Evolutionary conservation across 64 coral and sea anemone genomes (phyloP).

Genomic region (Stichodactyla mertensii): DNA sequence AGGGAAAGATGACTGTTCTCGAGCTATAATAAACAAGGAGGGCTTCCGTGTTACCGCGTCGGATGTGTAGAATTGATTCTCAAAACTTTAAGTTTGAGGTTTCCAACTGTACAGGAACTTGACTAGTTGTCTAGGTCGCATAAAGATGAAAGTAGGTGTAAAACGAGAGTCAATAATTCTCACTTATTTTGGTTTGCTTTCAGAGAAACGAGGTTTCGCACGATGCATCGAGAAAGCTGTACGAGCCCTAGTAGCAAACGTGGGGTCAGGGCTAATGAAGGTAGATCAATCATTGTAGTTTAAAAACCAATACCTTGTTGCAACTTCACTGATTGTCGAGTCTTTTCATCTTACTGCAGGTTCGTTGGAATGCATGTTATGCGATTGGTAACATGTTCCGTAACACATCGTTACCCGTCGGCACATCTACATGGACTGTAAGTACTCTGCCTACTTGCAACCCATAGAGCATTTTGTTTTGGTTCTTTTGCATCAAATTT

Average conservation of each 20-base stretch:
- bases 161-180: not conserved
- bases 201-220: slow-evolving; percentile 68
- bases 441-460: not conserved
- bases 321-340: not conserved
- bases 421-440: slow-evolving; percentile 77
- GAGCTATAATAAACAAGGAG: no score
- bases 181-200: not conserved
- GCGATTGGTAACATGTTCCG: slow-evolving; percentile 89
- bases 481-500: no score
- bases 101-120: no score
- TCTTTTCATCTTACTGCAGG: slow-evolving; percentile 27
- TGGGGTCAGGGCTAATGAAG: slow-evolving; percentile 75
- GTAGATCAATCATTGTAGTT: slow-evolving; percentile 3
- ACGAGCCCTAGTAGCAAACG: slow-evolving; percentile 48
- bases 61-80: no score
- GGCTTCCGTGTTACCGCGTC: no score
- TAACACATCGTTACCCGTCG: slow-evolving; percentile 59
- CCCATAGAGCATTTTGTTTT: not conserved
- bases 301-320: not conserved
- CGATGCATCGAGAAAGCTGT: slow-evolving; percentile 65
- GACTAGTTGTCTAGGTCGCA: no score
- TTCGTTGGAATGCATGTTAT: slow-evolving; percentile 98
- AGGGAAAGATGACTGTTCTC: no score
- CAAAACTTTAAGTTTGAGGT: no score
- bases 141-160: no score